Percentiles rank a stretch among this genome's conserved stretches.
These are phyloP conservation scores for Stegodyphus mimosarum DNA, from an alignment of 1,140 invertebrate genomes.

Conservation along the genomic window DNA sequence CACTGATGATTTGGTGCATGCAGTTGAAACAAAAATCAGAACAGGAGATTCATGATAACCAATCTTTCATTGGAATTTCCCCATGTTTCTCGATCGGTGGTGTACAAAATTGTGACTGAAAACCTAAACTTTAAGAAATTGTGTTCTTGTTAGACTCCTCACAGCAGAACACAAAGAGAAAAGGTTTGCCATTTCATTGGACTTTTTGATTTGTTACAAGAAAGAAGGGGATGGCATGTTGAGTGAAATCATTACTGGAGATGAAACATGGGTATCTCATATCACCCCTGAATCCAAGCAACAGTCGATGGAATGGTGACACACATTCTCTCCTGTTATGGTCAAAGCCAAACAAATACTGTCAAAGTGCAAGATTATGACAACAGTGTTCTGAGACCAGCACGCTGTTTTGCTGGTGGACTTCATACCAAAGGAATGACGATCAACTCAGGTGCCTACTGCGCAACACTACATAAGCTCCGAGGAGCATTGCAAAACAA, in stretches of 20 bases:
- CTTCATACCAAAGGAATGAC: conserved; percentile 67
- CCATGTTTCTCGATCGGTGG: too few relatives aligned
- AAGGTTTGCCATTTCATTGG: too few relatives aligned
- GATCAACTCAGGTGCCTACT: conserved; percentile 37
- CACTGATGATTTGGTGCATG: conserved; percentile 8
- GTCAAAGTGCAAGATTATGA: conserved; percentile 62
- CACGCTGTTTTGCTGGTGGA: conserved; percentile 67
- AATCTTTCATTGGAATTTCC: too few relatives aligned
- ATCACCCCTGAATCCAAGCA: conserved; percentile 7
- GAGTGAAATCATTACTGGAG: conserved; percentile 2
- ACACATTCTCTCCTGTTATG: conserved; percentile 2
- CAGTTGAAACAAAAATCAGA: conserved; percentile 18
- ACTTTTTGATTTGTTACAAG: conserved; percentile 2
- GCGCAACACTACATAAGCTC: conserved; percentile 47
- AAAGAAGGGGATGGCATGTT: conserved; percentile 3
- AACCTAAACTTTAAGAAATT: conserved; percentile 19
- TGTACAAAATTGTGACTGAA: too few relatives aligned
- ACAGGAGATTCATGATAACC: too few relatives aligned
- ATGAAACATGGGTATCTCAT: conserved; percentile 19
- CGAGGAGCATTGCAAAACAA: conserved; percentile 59
- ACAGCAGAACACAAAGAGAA: too few relatives aligned
- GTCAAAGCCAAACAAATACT: conserved; percentile 7
- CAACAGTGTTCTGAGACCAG: conserved; percentile 66
- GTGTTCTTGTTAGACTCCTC: too few relatives aligned
- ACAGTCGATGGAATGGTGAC: background rate